Conservation (phyloP, 1,140 invertebrate genomes). For the Nephila pilipes region DNA sequence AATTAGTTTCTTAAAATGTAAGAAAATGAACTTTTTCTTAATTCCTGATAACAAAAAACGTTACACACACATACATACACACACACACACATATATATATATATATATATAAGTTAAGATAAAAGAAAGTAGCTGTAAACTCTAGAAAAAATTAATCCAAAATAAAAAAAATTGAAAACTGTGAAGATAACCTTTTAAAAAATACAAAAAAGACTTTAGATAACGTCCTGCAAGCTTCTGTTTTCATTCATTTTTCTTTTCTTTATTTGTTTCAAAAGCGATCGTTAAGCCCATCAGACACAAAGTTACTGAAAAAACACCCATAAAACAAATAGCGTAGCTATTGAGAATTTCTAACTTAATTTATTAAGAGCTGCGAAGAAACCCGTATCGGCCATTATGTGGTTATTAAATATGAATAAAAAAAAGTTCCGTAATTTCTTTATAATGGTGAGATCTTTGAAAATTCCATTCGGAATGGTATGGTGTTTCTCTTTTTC, state of each 20-base stretch:
- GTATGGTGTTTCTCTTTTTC: neutral
- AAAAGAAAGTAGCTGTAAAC: neutral
- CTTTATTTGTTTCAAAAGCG: neutral
- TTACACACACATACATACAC: no score
- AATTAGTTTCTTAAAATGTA: no score
- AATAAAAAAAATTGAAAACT: neutral
- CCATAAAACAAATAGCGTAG: slow-evolving; percentile 28
- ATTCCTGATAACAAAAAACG: no score
- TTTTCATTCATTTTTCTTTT: neutral
- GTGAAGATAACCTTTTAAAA: neutral
- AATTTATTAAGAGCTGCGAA: slow-evolving; percentile 62
- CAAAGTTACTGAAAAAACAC: neutral
- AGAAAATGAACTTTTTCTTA: no score
- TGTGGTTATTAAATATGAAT: slow-evolving; percentile 59
- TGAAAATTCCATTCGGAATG: slow-evolving; percentile 36
- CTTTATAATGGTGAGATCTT: slow-evolving; percentile 48
- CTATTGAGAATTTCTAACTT: slow-evolving; percentile 51
- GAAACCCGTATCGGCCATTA: slow-evolving; percentile 58
- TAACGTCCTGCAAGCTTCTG: slow-evolving; percentile 16
- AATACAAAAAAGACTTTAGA: neutral
- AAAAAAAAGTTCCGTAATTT: slow-evolving; percentile 52
- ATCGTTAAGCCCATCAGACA: neutral
- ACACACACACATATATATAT: no score
- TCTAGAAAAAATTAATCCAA: neutral
- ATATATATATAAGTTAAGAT: neutral